Base-by-base conservation (phyloP, 2,797 vertebrate species). In the Sebastes trivittatus region DNA sequence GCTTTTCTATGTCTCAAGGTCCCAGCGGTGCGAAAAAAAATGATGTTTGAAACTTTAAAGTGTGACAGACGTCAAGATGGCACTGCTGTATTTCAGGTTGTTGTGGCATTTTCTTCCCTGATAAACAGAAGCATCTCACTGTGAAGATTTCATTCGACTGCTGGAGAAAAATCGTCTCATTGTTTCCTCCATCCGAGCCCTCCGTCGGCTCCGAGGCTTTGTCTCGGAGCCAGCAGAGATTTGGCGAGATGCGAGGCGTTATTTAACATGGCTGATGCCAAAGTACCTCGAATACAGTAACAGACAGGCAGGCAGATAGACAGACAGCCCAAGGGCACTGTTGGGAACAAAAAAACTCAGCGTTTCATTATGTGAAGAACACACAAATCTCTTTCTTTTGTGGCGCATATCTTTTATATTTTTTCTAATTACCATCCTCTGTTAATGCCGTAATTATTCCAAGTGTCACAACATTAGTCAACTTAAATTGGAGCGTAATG, bases 391-490 rank as follows among this genome's bases (percentile, higher is more conserved):
- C 75, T 58, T 72, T 73, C 66, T 72, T 52, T 14, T 55, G 66
- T 82, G 80, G 83, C 84, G 80, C 73, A 62, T 78, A 86, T 92
- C 84, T 89, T 84, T 90, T 83, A 65, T 80, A 74, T 84, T 85
- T 78, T 52, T 71, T 91, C 89, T 93, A 89, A 93, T 94, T 94
- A 90, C 84, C 72, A 22, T 89, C 72, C 60, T 91, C 81, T 83
- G 76, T 87, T 90, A 82, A 74, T 87, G 67, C 77, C 72, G 77
- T 88, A 91, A 89, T 94, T 93, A 89, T 89, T 93, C 79, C 82
- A 91, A 91, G 86, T 93, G 88, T 93, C 91, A 93, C 85, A 93
- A 92, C 83, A 88, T 82, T 56, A 85, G 82, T 82, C 72, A 38
- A 83, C 75, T 84, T 82, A 72, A 91, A 85, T 84, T 78, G 85